Conservation (phyloP, 2,113 vertebrate species). For the Trematomus loennbergii region DNA sequence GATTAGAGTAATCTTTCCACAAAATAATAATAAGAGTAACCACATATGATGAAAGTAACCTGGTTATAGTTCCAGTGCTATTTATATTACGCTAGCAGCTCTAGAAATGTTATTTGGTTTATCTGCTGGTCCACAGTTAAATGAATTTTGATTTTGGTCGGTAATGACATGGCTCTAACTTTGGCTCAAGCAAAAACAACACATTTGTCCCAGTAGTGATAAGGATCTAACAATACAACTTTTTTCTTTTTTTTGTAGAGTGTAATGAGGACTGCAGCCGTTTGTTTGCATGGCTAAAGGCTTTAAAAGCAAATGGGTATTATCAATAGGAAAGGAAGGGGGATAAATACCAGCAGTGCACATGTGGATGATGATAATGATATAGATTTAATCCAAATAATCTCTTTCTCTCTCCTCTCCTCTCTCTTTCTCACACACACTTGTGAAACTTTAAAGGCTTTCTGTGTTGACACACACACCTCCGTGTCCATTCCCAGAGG, state of each 20-base stretch:
- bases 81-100: background rate
- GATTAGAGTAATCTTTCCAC: background rate
- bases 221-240: background rate
- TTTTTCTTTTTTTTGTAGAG: background rate
- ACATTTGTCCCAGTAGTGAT: background rate
- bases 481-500: constrained; percentile 74
- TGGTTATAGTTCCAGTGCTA: background rate
- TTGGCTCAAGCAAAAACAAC: background rate
- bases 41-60: background rate
- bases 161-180: background rate
- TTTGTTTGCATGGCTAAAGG: background rate
- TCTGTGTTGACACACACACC: constrained; percentile 71
- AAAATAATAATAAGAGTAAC: constrained; percentile 1
- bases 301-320: background rate
- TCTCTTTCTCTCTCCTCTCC: background rate
- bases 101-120: background rate
- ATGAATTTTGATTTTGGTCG: background rate
- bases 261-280: constrained; percentile 1
- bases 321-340: constrained; percentile 17
- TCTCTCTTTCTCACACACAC: constrained; percentile 3
- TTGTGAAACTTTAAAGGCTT: constrained; percentile 55
- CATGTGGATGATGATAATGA: constrained; percentile 50
- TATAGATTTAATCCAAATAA: constrained; percentile 35
- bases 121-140: background rate
- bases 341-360: constrained; percentile 12